Base-by-base conservation (phyloP, 2,113 vertebrate species). In the Nerophis lumbriciformis region DNA sequence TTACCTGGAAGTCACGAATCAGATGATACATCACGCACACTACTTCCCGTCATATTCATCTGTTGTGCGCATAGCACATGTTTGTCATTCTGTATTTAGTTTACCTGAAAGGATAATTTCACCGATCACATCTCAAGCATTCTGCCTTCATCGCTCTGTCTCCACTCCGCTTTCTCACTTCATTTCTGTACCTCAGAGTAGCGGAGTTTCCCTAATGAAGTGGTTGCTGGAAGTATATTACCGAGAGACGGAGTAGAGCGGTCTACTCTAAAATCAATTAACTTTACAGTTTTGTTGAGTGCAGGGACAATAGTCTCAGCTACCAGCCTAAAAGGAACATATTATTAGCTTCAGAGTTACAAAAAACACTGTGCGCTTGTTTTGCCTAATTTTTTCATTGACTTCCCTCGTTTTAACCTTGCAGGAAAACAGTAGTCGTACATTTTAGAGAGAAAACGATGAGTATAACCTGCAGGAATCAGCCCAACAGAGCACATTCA, bases 221-320 rank as follows among this genome's bases (percentile, higher is more conserved):
- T 87, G 81, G 79, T 80, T 87, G 83, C 85, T 84, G 84, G 83
- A 80, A 86, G 82, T 86, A 71, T 85, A 86, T 86, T 84, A 85
- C 83, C 79, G 80, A 68, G 80, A 88, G 79, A 81, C 72, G 76
- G 80, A 81, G 79, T 82, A 77, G 79, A 81, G 82, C 73, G 57
- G 69, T 78, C 80, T 84, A 86, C 83, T 86, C 85, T 86, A 79
- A 88, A 83, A 85, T 83, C 84, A 83, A 88, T 88, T 88, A 88
- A 88, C 83, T 84, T 85, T 75, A 86, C 77, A 79, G 77, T 85
- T 83, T 79, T 80, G 83, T 78, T 84, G 82, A 83, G 80, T 48
- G 50, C 36, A 61, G 69, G 73, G 76, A 76, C 78, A 79, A 80
- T 28, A 28, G 73, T 79, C 80, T 67, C 61, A 78, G 74, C 75